Percentiles rank a stretch among this genome's conserved stretches.
phyloP scores from a whole-genome alignment of 1,140 invertebrate genomes.

The Tribolium madens region DNA sequence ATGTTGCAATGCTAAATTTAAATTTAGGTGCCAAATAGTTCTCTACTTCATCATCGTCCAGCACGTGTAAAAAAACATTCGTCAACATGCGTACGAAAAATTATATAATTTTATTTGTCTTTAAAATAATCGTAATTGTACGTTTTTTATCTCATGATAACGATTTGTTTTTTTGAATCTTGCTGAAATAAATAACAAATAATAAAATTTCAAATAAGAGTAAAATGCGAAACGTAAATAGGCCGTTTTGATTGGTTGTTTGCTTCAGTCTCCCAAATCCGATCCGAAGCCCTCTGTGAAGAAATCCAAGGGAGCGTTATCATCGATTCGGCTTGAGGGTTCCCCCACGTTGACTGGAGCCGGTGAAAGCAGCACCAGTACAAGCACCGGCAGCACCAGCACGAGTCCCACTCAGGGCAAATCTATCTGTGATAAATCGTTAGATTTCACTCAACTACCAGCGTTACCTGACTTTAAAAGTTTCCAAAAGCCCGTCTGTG shows the following conservation, averaged over 20 bases:
- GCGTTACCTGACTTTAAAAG: conserved; percentile 66
- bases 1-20: not conserved
- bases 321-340: conserved; percentile 35
- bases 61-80: not conserved
- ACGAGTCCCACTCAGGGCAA: conserved; percentile 59
- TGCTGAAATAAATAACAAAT: no score
- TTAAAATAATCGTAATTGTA: conserved; percentile 8
- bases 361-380: conserved; percentile 57
- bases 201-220: no score
- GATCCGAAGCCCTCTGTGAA: conserved; percentile 46
- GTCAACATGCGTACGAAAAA: not conserved
- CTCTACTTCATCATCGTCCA: not conserved
- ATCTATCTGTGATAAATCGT: conserved; percentile 65
- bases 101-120: not conserved
- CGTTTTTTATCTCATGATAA: not conserved
- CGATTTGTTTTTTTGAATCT: no score
- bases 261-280: conserved; percentile 36
- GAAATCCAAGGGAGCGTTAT: conserved; percentile 29
- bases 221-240: no score
- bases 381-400: conserved; percentile 48
- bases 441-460: conserved; percentile 63
- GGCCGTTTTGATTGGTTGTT: not conserved
- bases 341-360: conserved; percentile 45
- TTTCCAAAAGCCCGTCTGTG: conserved; percentile 61
- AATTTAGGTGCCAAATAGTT: not conserved